Base-by-base conservation (phyloP, 2,888 invertebrate species). In the Prosopocoilus inquinatus region DNA sequence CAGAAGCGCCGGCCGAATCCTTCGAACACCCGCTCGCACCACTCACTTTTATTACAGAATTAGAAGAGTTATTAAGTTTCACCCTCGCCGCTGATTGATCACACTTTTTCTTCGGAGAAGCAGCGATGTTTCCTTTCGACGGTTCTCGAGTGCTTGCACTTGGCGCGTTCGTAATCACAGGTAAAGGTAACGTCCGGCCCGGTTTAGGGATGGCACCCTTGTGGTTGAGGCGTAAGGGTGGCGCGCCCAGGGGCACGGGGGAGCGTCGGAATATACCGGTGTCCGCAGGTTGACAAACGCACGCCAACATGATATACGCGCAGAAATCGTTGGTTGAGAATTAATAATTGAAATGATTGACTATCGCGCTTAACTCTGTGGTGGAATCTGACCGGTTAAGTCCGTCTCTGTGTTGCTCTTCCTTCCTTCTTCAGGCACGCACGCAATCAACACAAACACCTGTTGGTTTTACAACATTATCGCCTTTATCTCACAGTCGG, bases 211-310 rank as follows among this genome's bases (percentile, higher is more conserved):
- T 61, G 34, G 68, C 65, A 36, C 69, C 69, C 56, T 61, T 64
- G 53, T 57, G 61, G 44, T 58, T 55, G 36, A 70, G 63, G 64
- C 67, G 70, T 52, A 74, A 59, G 9, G 69, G 80, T 70, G 70
- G 77, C 65, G 77, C 77, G 76, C 74, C 74, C 67, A 70, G 75
- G 73, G 67, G 79, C 70, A 70, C 80, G 74, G 67, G 83, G 73
- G 77, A 83, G 78, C 71, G 81, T 80, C 82, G 80, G 79, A 71
- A 81, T 71, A 72, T 81, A 71, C 70, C 81, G 62, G 83, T 82
- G 69, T 84, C 84, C 64, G 81, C 78, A 59, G 85, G 85, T 73
- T 85, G 85, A 74, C 85, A 86, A 65, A 85, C 84, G 78, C 85
- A 86, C 70, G 84, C 84, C 79, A 86, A 79, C 86, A 86, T 86